Conservation (phyloP, 1,140 invertebrate species). For the Neomicropteryx cornuta region DNA sequence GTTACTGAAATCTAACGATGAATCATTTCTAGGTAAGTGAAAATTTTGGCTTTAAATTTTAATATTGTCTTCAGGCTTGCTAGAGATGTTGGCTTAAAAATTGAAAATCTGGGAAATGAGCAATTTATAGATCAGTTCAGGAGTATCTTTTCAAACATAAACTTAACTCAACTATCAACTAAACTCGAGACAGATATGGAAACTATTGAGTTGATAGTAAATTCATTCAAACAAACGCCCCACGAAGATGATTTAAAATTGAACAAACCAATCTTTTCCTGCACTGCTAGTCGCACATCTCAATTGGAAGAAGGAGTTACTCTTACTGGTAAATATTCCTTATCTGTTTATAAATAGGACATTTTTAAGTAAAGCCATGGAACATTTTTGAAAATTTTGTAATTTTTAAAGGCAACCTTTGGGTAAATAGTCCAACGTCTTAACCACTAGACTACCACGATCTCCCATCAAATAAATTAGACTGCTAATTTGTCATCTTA, state of each 20-base stretch:
- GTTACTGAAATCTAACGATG: no score
- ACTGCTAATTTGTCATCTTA: no score
- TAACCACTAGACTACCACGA: no score
- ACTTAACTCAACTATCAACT: conserved; percentile 18
- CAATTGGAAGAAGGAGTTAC: conserved; percentile 28
- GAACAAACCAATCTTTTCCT: conserved; percentile 34
- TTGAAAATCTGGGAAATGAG: conserved; percentile 30
- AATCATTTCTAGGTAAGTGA: no score
- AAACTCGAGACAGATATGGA: conserved; percentile 24
- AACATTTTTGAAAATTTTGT: no score
- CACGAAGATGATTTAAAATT: conserved; percentile 35
- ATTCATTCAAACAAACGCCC: conserved; percentile 30
- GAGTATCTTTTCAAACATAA: conserved; percentile 18
- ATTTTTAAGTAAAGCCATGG: not conserved
- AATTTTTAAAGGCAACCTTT: no score
- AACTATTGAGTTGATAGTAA: conserved; percentile 33
- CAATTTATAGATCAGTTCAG: conserved; percentile 33
- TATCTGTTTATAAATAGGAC: not conserved
- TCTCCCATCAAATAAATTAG: no score
- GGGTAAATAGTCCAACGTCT: no score
- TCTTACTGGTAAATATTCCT: conserved; percentile 24
- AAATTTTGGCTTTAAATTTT: no score
- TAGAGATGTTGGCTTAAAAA: conserved; percentile 30
- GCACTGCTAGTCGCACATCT: conserved; percentile 25
- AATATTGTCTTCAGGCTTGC: conserved; percentile 25